Base-by-base conservation (phyloP, 2,797 vertebrate genomes). In the Paratrypauchen microcephalus region DNA sequence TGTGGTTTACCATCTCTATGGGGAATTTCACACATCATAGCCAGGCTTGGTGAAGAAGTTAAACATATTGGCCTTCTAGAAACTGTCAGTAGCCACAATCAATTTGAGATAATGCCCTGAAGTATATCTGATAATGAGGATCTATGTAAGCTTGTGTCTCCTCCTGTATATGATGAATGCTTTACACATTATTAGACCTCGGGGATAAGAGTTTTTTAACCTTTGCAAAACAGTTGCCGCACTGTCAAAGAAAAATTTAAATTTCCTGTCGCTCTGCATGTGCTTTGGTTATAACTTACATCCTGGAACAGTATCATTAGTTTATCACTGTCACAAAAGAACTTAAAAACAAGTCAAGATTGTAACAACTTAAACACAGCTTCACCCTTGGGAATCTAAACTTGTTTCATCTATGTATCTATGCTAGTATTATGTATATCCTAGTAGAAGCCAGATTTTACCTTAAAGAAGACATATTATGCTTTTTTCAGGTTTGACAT, bases 21-120 rank as follows among this genome's bases (percentile, higher is more conserved):
- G 8, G 86, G 92, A 92, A 93, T 92, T 81, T 92, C 88, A 86
- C 91, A 92, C 88, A 83, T 78, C 77, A 82, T 55, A 72, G 79
- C 69, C 70, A 76, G 62, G 60, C 61, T 82, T 70, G 13, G 64
- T 59, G 61, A 21, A 62, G 24, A 45, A 68, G n/a, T 48, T 28
- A 52, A 18, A 64, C 48, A 24, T 71, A 45, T 45, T 24, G 26
- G 9, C 18, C 13, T n/a, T 55, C 28, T 26, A 64, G 48, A 21
- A 50, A 19, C 64, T 8, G 56, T 23, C 28, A 71, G 56, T 11
- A 61, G 70, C 69, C 21, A 47, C 7, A 4, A 30, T 36, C 1
- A 18, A 3, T 47, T 11, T 28, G 28, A 9, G 30, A 21, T 24
- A 24, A 45, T 24, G 61, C 24, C 39, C 26, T 24, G 11, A 24